Conservation (phyloP, 2,888 invertebrate genomes). For the Nomada ruficornis region DNA sequence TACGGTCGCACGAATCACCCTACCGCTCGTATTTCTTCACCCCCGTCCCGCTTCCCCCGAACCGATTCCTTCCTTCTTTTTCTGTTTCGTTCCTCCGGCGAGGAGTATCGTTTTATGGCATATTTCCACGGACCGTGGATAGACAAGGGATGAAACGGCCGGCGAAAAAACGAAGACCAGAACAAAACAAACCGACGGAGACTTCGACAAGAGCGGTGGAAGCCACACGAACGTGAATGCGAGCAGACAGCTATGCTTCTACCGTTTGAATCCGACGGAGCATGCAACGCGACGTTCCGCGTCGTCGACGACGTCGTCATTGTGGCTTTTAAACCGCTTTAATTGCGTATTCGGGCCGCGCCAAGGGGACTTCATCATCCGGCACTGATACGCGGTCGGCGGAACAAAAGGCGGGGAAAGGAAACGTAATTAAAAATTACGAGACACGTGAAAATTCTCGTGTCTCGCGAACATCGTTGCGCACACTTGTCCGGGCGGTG, state of each 20-base stretch:
- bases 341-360: conserved; percentile 58
- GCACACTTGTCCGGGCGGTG: neutral
- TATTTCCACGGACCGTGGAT: conserved; percentile 29
- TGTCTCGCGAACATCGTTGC: conserved; percentile 11
- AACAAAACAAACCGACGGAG: conserved; percentile 1
- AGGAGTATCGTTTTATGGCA: neutral
- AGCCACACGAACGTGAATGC: neutral
- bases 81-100: neutral
- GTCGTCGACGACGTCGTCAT: neutral
- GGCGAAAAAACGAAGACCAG: neutral
- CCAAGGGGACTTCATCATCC: conserved; percentile 65
- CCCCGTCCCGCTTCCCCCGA: neutral
- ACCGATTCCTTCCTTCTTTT: neutral
- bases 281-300: conserved; percentile 13
- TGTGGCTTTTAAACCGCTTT: conserved; percentile 49
- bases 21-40: neutral
- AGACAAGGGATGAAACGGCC: conserved; percentile 4
- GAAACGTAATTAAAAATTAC: conserved; percentile 71
- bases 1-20: too few species aligned
- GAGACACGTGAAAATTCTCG: conserved; percentile 43
- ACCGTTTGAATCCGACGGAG: conserved; percentile 49
- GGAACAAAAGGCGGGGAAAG: conserved; percentile 57
- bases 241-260: conserved; percentile 26
- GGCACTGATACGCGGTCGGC: conserved; percentile 46
- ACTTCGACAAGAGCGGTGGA: neutral